Base-by-base conservation (phyloP, 2,797 vertebrate species). In the Meriones psammophilus region DNA sequence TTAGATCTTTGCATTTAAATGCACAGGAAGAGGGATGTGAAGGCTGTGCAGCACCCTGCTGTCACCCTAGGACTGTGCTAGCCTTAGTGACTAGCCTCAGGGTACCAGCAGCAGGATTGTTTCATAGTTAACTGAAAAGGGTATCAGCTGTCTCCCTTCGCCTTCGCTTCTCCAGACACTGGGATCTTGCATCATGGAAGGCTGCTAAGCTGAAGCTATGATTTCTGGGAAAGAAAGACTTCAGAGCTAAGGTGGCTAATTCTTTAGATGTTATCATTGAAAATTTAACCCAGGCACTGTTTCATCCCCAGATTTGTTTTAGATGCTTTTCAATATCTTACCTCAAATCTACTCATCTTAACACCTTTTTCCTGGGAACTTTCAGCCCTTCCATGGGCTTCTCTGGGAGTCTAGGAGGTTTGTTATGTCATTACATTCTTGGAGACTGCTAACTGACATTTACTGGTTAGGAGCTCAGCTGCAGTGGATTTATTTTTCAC, bases 151-250 rank as follows among this genome's bases (percentile, higher is more conserved):
- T 56, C 80, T 91, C 71, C 58, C 28, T 24, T 79, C 64, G 36
- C 54, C 81, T 91, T 94, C 58, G 77, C 90, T 81, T 71, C 87
- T 96, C 46, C 79, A 64, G 13, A 54, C n/a, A 74, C 76, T 76
- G 26, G 69, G 73, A n/a, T 91, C 80, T 94, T 86, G 56, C 60
- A 88, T 20, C 69, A 80, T 10, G 24, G 54, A 92, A 69, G 54
- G 39, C 73, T 46, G 30, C 39, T 92, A 78, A 89, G 42, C 46
- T 64, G n/a, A 94, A 93, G 81, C 74, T 8, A 77, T 86, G 56
- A 74, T 96, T 92, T 89, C 83, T 84, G 42, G 66, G 60, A 83
- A 91, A 92, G 50, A 68, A 88, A 64, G 62, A 79, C 42, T 83
- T 88, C 30, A n/a, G 28, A 64, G 81, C 26, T 83, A 86, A 92